A percentile compares a stretch with the other conserved stretches of the same genome.
Evolutionary conservation across 2,888 invertebrate species (phyloP).

Genomic region (Eudemis profundana): DNA sequence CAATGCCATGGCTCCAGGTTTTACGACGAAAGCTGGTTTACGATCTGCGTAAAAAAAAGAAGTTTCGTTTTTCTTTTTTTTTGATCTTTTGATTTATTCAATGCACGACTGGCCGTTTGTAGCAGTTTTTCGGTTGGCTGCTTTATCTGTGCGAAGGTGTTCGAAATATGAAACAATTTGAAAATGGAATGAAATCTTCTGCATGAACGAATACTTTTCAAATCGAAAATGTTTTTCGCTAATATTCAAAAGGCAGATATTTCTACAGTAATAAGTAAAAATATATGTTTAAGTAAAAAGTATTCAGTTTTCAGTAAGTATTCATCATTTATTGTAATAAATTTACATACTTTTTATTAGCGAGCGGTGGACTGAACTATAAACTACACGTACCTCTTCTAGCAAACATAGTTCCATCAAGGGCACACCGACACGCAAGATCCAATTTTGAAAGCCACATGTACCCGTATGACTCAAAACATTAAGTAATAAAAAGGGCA

Average conservation of each 20-base stretch:
- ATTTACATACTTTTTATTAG: too few relatives aligned
- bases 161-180: conserved; percentile 42
- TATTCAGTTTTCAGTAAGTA: too few relatives aligned
- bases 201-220: not conserved
- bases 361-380: too few relatives aligned
- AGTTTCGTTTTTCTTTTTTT: conserved; percentile 21
- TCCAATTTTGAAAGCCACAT: not conserved
- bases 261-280: too few relatives aligned
- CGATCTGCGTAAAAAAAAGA: conserved; percentile 35
- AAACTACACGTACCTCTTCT: too few relatives aligned
- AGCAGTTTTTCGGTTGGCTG: conserved; percentile 38
- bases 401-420: not conserved
- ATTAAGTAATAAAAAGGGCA: not conserved
- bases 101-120: conserved; percentile 41
- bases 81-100: conserved; percentile 40
- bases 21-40: conserved; percentile 37
- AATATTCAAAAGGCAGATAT: not conserved
- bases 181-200: conserved; percentile 28
- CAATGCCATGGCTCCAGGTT: conserved; percentile 19
- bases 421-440: not conserved
- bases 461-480: not conserved
- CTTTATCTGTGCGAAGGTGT: conserved; percentile 36
- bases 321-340: too few relatives aligned
- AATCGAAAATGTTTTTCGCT: conserved; percentile 2
- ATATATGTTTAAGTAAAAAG: too few relatives aligned